These are phyloP conservation scores for Melikaiella ostensackeni DNA, from an alignment of 2,888 invertebrate species.

Conservation along the genomic window DNA sequence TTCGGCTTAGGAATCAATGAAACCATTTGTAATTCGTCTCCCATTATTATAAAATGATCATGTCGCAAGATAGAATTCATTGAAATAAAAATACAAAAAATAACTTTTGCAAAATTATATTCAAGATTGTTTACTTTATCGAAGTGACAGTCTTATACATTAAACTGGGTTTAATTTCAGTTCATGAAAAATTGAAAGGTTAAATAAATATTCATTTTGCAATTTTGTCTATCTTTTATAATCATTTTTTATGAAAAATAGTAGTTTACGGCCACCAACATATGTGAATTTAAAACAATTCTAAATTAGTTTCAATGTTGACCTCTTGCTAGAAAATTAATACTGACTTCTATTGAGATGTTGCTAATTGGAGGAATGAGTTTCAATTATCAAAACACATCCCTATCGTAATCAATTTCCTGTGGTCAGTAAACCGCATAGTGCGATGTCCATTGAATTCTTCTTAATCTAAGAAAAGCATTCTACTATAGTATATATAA, in stretches of 20 bases:
- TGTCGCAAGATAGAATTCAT: neutral
- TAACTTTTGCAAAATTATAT: too few species aligned
- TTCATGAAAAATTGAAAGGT: too few species aligned
- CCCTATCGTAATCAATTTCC: neutral
- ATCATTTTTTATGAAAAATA: too few species aligned
- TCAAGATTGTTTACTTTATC: too few species aligned
- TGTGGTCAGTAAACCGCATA: conserved; percentile 11
- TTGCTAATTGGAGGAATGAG: neutral
- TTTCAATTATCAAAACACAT: neutral
- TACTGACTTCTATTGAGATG: neutral
- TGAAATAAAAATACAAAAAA: neutral
- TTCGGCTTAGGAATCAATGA: conserved; percentile 13
- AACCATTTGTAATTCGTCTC: conserved; percentile 12
- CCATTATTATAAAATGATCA: neutral
- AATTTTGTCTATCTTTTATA: too few species aligned
- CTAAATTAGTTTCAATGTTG: neutral
- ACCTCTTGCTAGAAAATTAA: neutral
- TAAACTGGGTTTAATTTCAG: too few species aligned
- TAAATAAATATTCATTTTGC: too few species aligned
- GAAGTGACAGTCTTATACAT: too few species aligned
- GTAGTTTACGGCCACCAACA: too few species aligned
- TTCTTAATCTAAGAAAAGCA: conserved; percentile 19
- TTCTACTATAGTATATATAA: too few species aligned
- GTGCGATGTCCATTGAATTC: conserved; percentile 18
- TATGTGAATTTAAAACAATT: too few species aligned